Evolutionary conservation across 1,140 invertebrate species (phyloP).

Genomic region (Aporrectodea caliginosa): DNA sequence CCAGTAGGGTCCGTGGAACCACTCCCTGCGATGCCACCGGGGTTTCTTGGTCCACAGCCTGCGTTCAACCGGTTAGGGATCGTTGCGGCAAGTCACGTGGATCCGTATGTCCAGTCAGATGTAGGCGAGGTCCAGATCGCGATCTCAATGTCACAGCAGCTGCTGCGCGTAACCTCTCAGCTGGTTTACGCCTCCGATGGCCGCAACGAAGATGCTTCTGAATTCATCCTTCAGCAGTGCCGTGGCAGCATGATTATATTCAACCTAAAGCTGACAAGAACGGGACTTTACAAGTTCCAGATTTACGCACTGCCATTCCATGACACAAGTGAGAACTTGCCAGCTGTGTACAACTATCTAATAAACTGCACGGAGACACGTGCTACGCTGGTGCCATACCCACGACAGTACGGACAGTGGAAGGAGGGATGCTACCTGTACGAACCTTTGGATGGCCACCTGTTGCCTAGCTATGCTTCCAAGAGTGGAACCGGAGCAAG

Average conservation of each 20-base stretch:
- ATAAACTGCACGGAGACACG: constrained; percentile 47
- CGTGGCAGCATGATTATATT: constrained; percentile 41
- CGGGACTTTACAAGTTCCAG: constrained; percentile 54
- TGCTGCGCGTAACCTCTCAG: constrained; percentile 52
- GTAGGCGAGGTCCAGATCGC: constrained; percentile 46
- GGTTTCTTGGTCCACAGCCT: constrained; percentile 52
- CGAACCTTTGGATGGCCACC: constrained; percentile 45
- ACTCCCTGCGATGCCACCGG: constrained; percentile 50
- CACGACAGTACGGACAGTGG: constrained; percentile 57
- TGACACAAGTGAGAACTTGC: constrained; percentile 50
- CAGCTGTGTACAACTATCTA: constrained; percentile 55
- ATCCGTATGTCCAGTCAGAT: constrained; percentile 50
- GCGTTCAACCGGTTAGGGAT: constrained; percentile 50
- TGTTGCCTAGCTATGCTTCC: constrained; percentile 35
- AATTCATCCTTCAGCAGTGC: constrained; percentile 50
- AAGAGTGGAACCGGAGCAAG: constrained; percentile 37
- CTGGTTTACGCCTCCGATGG: constrained; percentile 39
- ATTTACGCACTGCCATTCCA: constrained; percentile 50
- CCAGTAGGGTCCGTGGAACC: constrained; percentile 44
- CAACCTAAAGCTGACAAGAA: constrained; percentile 42
- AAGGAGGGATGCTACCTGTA: constrained; percentile 55
- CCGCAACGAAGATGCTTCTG: constrained; percentile 45
- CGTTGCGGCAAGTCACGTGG: constrained; percentile 45
- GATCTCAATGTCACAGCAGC: constrained; percentile 38
- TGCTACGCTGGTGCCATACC: constrained; percentile 40